Percentiles rank a stretch among this genome's conserved stretches.
These are phyloP conservation scores for Petrocephalus microphthalmus DNA, from an alignment of 2,113 vertebrate genomes.

Conservation along the genomic window DNA sequence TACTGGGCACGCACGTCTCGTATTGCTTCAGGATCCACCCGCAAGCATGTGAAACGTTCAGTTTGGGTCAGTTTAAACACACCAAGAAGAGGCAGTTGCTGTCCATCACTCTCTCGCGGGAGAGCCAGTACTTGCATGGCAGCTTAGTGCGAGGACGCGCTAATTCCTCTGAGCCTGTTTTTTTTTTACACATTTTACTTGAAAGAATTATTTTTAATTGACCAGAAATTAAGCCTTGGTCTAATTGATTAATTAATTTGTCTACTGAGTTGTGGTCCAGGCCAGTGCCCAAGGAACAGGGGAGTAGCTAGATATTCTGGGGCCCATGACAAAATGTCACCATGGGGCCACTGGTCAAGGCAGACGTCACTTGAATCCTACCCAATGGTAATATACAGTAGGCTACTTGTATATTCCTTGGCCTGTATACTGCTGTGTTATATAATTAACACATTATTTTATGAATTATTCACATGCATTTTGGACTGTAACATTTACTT, in stretches of 20 bases:
- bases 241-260: not conserved
- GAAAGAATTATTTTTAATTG: not conserved
- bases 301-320: not conserved
- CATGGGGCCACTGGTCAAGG: not conserved
- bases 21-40: not conserved
- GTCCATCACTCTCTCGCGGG: not conserved
- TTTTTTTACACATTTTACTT: not conserved
- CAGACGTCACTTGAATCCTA: not conserved
- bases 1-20: too few relatives aligned
- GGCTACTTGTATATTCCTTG: not conserved
- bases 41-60: not conserved
- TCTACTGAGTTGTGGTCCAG: not conserved
- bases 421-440: not conserved
- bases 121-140: not conserved
- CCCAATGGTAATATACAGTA: not conserved
- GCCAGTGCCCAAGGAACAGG: not conserved
- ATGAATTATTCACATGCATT: not conserved
- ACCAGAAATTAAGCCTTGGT: not conserved
- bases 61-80: not conserved
- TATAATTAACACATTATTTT: not conserved
- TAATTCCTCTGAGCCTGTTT: not conserved
- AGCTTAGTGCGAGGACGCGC: not conserved
- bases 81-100: not conserved
- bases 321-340: not conserved
- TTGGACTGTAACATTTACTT: not conserved